Base-by-base conservation (phyloP, 64 coral and sea anemone species). In the Montipora efflorescens region DNA sequence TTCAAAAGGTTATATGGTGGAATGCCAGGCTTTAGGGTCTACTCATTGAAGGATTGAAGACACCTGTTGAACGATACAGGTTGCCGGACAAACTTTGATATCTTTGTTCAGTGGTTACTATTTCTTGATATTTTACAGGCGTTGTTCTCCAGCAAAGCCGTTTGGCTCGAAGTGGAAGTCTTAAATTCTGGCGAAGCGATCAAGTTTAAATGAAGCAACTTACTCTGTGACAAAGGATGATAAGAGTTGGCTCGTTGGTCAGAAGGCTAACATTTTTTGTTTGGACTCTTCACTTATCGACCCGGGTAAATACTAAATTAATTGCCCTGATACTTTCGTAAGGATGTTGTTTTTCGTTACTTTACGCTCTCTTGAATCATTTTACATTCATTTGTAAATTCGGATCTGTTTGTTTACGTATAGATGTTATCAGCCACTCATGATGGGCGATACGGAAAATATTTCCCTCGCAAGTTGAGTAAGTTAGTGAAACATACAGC, bases 1-100 rank as follows among this genome's bases (percentile, higher is more conserved):
- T 69, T 8, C 19, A 66, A 86, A 5, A 72, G 82, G 82, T 86
- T 50, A 47, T 86, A 16, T 10, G 6, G 5, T n/a, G 7, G 44
- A 3, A 45, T 46, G 8, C 23, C 70, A 8, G 55, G 50, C 79
- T 9, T 48, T 47, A 86, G 71, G 44, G 18, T 50, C 66, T 18
- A 71, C 8, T 70, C 66, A 72, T 71, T 49, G 46, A 67, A 10
- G 28, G 45, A 84, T 25, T 21, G 47, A 11, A 86, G 71, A 72
- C 82, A 86, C 82, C 82, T 86, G 82, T 43, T 72, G 4, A 72
- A 71, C 82, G 48, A 14, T 4, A 13, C 82, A 71, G 82, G 82
- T 86, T 86, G 66, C 36, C 36, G 36, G 36, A 62, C 36, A 43
- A 82, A 71, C 21, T n/a, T 71, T 23, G 19, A 71, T 71, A 71